Evolutionary conservation across 2,113 vertebrate genomes (phyloP), one percentile per base, ranked within the genome.

Genomic region (Poeciliopsis turrubarensis): DNA sequence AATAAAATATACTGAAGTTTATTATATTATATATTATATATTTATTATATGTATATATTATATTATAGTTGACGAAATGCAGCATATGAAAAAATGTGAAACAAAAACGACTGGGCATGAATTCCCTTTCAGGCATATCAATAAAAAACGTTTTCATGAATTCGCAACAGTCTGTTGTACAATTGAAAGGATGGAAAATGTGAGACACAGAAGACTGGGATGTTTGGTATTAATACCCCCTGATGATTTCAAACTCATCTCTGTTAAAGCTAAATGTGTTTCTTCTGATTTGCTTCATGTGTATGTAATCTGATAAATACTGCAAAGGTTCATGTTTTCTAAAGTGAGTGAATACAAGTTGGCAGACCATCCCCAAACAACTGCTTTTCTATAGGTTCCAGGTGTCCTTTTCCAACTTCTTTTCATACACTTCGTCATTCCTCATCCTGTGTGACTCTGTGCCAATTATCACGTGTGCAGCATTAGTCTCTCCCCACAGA

Each of bases 381-480:
- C 79, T 83, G 82, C 69, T 78, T 67, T 67, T 79, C 68, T 13
- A 91, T 63, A 26, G 32, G 64, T 65, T 85, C 70, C 83, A 85
- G 76, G 80, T 82, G 75, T 78, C 25, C 26, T 65, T 68, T 61
- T 54, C 12, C 73, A 41, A 32, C 31, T 80, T 68, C 73, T 72
- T 72, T 71, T 78, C 34, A 63, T 54, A 70, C 25, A 70, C 27
- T 30, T 41, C 37, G 68, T 60, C 67, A 70, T 79, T 80, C 70
- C 79, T 85, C 71, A 37, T 72, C 39, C 37, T 34, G 57, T 67
- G 73, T 63, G 75, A 78, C 78, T 82, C 65, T 65, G 65, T 75
- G 73, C 72, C 84, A 78, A 72, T 78, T 84, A 85, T 79, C 73
- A 66, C 3, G 27, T 26, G 61, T 66, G 25, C 69, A 67, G 70